phyloP scores from a whole-genome alignment of 2,113 vertebrate species.

The Chaetorhynchus papuensis region DNA sequence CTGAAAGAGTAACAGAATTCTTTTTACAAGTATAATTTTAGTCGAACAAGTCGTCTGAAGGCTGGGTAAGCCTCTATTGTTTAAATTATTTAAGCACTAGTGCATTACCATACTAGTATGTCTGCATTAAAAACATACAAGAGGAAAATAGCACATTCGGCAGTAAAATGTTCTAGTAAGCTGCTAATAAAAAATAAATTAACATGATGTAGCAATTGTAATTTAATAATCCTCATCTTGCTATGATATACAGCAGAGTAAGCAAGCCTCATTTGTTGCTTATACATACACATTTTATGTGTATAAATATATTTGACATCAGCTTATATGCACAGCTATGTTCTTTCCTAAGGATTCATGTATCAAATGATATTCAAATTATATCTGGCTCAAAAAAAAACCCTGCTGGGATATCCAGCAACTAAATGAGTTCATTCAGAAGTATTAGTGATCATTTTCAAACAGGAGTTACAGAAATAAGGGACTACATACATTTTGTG shows the following conservation, averaged over 20 bases:
- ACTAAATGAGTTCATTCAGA: slow-evolving; percentile 43
- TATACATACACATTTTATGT: not conserved
- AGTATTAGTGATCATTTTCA: slow-evolving; percentile 42
- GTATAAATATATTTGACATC: slow-evolving; percentile 1
- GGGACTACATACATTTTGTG: not conserved
- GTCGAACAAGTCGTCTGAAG: not conserved
- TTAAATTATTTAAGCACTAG: not conserved
- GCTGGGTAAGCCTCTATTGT: not conserved
- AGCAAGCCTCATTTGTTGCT: not conserved
- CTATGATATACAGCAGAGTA: not conserved
- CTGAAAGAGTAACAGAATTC: not conserved
- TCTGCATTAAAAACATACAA: not conserved
- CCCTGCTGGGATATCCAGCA: slow-evolving; percentile 29
- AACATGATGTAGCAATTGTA: not conserved
- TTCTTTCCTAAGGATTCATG: slow-evolving; percentile 29
- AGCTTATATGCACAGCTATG: slow-evolving; percentile 22
- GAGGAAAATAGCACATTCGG: not conserved
- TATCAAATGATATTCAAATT: slow-evolving; percentile 19
- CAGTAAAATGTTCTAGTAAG: not conserved
- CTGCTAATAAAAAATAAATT: slow-evolving; percentile 19
- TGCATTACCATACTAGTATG: not conserved
- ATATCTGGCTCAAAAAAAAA: not conserved
- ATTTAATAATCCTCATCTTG: slow-evolving; percentile 16
- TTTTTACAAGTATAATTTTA: not conserved
- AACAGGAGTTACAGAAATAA: slow-evolving; percentile 62